Conservation (phyloP, 1,140 invertebrate genomes). For the Aculops lycopersici region DNA sequence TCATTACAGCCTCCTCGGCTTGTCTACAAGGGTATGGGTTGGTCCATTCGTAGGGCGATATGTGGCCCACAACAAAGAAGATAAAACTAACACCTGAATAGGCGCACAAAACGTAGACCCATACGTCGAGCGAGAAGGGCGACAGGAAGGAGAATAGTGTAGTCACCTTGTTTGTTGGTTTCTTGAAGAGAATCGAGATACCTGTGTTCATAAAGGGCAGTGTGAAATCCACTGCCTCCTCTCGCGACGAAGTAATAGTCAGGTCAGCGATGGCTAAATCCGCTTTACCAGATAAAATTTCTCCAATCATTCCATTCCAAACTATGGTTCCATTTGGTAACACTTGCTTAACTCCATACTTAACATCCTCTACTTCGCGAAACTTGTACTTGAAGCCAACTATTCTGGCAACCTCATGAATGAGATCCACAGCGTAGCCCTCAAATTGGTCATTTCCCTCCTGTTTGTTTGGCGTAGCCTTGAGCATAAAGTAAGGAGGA, state of each 20-base stretch:
- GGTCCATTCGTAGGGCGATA: conserved; percentile 71
- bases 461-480: conserved; percentile 17
- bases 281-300: conserved; percentile 17
- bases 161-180: conserved; percentile 56
- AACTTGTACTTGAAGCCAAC: conserved; percentile 9
- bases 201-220: conserved; percentile 12
- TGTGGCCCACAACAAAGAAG: conserved; percentile 65
- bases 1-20: neutral
- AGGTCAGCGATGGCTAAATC: conserved; percentile 17
- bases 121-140: conserved; percentile 66
- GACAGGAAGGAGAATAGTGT: conserved; percentile 71
- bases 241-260: conserved; percentile 16
- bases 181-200: conserved; percentile 25
- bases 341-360: conserved; percentile 13
- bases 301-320: conserved; percentile 14
- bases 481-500: conserved; percentile 12
- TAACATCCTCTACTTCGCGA: conserved; percentile 7
- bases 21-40: neutral
- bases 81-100: conserved; percentile 66
- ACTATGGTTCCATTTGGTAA: conserved; percentile 19
- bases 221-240: conserved; percentile 16
- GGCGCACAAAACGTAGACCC: conserved; percentile 78
- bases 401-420: conserved; percentile 16
- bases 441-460: conserved; percentile 32
- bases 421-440: conserved; percentile 42